Percentiles rank a stretch among this genome's conserved stretches.
Evolutionary conservation across 1,140 invertebrate species (phyloP).

Genomic region (Drosophila repletoides): DNA sequence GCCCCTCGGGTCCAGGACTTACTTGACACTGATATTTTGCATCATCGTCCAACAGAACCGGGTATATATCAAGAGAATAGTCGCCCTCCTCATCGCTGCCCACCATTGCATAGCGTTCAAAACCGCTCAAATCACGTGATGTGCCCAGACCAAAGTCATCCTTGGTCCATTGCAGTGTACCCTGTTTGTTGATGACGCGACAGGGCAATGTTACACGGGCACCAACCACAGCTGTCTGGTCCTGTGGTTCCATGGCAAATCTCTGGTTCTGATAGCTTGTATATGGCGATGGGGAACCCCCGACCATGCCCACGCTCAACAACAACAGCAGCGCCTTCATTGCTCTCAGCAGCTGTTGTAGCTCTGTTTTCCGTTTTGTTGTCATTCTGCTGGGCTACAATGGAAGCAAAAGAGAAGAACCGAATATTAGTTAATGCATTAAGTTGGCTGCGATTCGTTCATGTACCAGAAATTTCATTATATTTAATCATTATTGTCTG

Average conservation of each 20-base stretch:
- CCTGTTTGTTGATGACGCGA: constrained; percentile 88
- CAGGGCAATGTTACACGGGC: constrained; percentile 88
- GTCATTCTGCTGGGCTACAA: constrained; percentile 20
- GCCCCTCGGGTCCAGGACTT: constrained; percentile 86
- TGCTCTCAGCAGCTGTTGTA: constrained; percentile 6
- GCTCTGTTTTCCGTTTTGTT: constrained; percentile 23
- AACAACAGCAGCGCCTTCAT: constrained; percentile 18
- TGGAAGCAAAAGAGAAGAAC: neutral
- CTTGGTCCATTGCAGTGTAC: constrained; percentile 92
- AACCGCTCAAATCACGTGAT: constrained; percentile 89
- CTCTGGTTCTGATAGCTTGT: constrained; percentile 84
- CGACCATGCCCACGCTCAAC: neutral
- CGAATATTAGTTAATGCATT: neutral
- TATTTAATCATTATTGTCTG: too few species aligned
- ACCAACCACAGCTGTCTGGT: constrained; percentile 88
- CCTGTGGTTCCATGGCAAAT: constrained; percentile 93
- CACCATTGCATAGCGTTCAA: constrained; percentile 91
- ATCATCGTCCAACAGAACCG: constrained; percentile 90
- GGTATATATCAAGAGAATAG: constrained; percentile 88
- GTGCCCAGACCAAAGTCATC: constrained; percentile 92
- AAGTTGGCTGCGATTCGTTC: neutral
- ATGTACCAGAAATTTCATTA: too few species aligned
- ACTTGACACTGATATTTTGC: constrained; percentile 91
- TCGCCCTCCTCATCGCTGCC: constrained; percentile 92
- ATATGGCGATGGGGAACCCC: constrained; percentile 44